Percentiles rank a stretch among this genome's conserved stretches.
Conservation (phyloP, 2,888 invertebrate genomes). For the Drosophila mulleri region DNA sequence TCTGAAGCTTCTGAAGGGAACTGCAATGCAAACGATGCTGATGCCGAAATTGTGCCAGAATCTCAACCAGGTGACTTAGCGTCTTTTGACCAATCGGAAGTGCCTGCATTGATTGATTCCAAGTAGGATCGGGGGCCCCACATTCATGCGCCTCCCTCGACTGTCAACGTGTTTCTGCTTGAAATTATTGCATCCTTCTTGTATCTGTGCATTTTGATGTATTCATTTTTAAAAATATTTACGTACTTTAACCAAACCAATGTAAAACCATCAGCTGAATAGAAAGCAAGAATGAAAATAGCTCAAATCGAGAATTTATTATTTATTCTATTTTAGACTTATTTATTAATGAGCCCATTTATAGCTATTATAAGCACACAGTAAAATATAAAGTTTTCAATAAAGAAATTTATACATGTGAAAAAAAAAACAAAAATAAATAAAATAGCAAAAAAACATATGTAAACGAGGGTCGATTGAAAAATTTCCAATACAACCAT, state of each 20-base stretch:
- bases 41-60: conserved; percentile 22
- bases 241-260: conserved; percentile 6
- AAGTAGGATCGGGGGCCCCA: conserved; percentile 38
- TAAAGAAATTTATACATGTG: not conserved
- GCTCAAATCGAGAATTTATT: conserved; percentile 20
- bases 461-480: not conserved
- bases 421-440: not conserved
- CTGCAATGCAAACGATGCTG: conserved; percentile 13
- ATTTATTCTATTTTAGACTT: conserved; percentile 73
- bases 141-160: conserved; percentile 1
- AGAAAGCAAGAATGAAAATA: conserved; percentile 5
- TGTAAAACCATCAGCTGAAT: conserved; percentile 9
- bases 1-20: conserved; percentile 24
- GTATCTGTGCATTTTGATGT: conserved; percentile 58
- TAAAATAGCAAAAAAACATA: not conserved
- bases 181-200: conserved; percentile 7
- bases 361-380: conserved; percentile 22
- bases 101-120: conserved; percentile 60
- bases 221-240: conserved; percentile 41
- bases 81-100: conserved; percentile 33
- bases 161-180: conserved; percentile 25
- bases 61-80: not conserved
- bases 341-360: conserved; percentile 46
- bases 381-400: conserved; percentile 34
- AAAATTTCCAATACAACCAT: not conserved